phyloP scores from a whole-genome alignment of 2,888 invertebrate species.

The Philaethria dido region DNA sequence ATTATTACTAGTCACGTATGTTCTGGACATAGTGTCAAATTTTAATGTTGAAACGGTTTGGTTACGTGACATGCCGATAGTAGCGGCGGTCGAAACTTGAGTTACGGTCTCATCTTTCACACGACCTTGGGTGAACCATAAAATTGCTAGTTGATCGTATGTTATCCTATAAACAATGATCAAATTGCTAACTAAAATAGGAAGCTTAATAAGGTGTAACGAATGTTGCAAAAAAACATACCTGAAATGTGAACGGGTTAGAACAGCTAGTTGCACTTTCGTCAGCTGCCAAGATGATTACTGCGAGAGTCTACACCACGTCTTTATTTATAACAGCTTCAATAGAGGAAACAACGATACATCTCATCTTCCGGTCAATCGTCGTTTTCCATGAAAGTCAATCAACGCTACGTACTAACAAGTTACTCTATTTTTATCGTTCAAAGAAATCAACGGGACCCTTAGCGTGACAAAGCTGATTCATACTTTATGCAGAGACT shows the following conservation, averaged over 20 bases:
- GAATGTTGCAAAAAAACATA: constrained; percentile 27
- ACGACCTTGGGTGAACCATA: constrained; percentile 62
- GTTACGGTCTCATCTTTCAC: constrained; percentile 70
- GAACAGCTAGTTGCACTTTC: constrained; percentile 23
- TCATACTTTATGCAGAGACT: constrained; percentile 42
- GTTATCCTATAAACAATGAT: constrained; percentile 5
- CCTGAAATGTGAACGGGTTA: constrained; percentile 14
- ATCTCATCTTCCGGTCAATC: constrained; percentile 59
- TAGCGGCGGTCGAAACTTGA: constrained; percentile 56
- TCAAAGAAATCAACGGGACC: constrained; percentile 62
- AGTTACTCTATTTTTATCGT: constrained; percentile 65
- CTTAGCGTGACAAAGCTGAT: constrained; percentile 46
- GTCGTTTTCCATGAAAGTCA: constrained; percentile 68
- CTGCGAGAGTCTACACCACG: constrained; percentile 36
- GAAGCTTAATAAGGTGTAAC: not conserved
- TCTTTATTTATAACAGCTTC: constrained; percentile 57
- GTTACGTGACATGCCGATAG: constrained; percentile 66
- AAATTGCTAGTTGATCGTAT: constrained; percentile 48
- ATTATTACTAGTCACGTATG: constrained; percentile 53
- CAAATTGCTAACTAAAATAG: constrained; percentile 14
- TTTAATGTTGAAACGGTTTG: constrained; percentile 72
- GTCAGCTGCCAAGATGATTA: constrained; percentile 36
- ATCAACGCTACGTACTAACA: constrained; percentile 60
- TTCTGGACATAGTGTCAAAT: constrained; percentile 70
- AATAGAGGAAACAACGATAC: constrained; percentile 56